Base-by-base conservation (phyloP, 2,888 invertebrate species). In the Ctenicera cuprea region DNA sequence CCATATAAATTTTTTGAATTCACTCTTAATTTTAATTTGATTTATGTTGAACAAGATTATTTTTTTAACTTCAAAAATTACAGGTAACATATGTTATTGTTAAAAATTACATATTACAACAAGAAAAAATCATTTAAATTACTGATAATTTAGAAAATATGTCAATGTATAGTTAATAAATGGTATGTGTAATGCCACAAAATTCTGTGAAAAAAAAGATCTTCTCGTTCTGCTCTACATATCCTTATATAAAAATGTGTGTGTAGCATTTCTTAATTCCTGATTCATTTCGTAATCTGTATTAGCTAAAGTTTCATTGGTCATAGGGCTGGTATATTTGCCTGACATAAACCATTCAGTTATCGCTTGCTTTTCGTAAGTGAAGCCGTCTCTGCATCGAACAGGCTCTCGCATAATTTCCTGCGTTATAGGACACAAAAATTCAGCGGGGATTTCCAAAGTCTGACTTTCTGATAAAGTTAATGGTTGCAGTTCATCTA, bases 361-460 rank as follows among this genome's bases (percentile, higher is more conserved):
- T 76, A 96, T 94, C 61, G 94, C 94, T 70, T 90, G 90, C 79
- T 92, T 90, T 86, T 96, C 95, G 86, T 97, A 97, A 0, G 94
- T 94, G 86, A 93, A 94, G 33, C 96, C 96, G 89, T 97, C 97
- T 88, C 93, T 89, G 77, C 94, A 94, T 77, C 91, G 90, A 72
- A 94, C 94, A 20, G 96, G 96, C 85, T 94, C 93, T 74, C 89
- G 88, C 94, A 96, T 93, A 74, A 95, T 87, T 82, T 94, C 93
- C 84, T 95, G 94, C 14, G 96, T 94, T 81, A 96, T 94, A 43
- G 96, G 95, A 83, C 97, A 97, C 76, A 93, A 88, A 85, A 93
- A 93, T 83, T 93, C 92, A 83, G 94, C 91, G 22, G 95, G 94
- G 38, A 92, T 89, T 22, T 87, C 85, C 7, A 78, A 81, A 8